Evolutionary conservation across 35 echinoderm and acorn worm species (phyloP).

Genomic region (Apostichopus parvimensis): DNA sequence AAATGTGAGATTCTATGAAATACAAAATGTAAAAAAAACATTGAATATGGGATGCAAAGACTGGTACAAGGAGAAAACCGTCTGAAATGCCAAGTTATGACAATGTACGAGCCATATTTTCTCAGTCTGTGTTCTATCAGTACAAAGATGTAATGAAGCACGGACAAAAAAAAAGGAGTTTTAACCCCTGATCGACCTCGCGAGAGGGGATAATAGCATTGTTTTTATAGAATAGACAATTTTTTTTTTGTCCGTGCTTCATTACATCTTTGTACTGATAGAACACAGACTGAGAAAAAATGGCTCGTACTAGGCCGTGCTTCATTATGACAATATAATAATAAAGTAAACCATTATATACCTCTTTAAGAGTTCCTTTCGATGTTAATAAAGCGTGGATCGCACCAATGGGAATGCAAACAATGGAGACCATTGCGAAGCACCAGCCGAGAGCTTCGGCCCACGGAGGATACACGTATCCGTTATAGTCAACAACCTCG

Average conservation of each 20-base stretch:
- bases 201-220: too few species aligned
- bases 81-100: too few species aligned
- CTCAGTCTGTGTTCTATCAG: background rate
- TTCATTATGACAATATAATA: background rate
- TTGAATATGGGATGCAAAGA: too few species aligned
- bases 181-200: too few species aligned
- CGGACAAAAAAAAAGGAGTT: background rate
- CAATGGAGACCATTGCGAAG: slow-evolving; percentile 73
- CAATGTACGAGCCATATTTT: background rate
- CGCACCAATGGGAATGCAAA: slow-evolving; percentile 83
- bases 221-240: too few species aligned
- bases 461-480: slow-evolving; percentile 82
- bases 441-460: slow-evolving; percentile 88
- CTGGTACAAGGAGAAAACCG: too few species aligned
- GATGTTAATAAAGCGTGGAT: slow-evolving; percentile 72
- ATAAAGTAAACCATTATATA: slow-evolving; percentile 16
- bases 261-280: background rate
- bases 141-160: background rate
- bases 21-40: too few species aligned
- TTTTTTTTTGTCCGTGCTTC: background rate
- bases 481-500: slow-evolving; percentile 77
- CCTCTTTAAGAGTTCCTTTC: slow-evolving; percentile 78
- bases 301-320: background rate
- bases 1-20: too few species aligned
- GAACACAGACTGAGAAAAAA: background rate